Conservation (phyloP, 2,113 vertebrate species). For the Megalops atlanticus region DNA sequence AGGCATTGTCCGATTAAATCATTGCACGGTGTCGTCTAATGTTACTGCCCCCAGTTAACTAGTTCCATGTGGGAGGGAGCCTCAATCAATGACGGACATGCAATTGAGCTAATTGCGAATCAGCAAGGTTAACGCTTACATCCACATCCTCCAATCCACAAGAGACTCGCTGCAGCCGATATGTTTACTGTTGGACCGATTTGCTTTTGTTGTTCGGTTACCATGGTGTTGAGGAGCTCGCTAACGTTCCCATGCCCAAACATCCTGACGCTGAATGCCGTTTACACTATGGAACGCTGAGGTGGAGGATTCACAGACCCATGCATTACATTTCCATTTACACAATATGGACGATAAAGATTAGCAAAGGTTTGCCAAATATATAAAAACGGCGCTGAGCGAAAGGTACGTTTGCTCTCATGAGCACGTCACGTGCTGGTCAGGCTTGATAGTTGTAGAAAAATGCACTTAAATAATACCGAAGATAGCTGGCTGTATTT, state of each 20-base stretch:
- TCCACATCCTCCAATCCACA: conserved; percentile 47
- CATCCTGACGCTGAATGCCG: neutral
- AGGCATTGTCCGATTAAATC: conserved; percentile 42
- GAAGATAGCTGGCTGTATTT: too few species aligned
- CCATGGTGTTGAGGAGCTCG: conserved; percentile 48
- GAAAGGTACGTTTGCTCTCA: too few species aligned
- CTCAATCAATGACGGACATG: conserved; percentile 34
- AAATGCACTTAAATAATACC: too few species aligned
- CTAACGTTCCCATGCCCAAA: neutral
- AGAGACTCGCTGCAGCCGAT: conserved; percentile 17
- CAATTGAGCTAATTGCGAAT: conserved; percentile 35
- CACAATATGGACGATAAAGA: too few species aligned
- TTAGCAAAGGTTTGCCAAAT: too few species aligned
- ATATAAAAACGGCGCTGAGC: too few species aligned
- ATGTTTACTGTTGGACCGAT: conserved; percentile 37
- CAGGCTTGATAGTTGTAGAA: too few species aligned
- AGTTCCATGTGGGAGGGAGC: conserved; percentile 34
- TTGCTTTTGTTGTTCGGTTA: conserved; percentile 68
- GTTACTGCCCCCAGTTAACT: conserved; percentile 32
- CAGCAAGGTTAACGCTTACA: conserved; percentile 12
- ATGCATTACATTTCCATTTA: too few species aligned
- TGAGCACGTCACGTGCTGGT: too few species aligned
- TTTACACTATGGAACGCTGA: neutral
- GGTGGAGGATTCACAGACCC: too few species aligned
- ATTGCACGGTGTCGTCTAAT: conserved; percentile 14